phyloP scores from a whole-genome alignment of 2,113 vertebrate genomes.

The Marmota monax region DNA sequence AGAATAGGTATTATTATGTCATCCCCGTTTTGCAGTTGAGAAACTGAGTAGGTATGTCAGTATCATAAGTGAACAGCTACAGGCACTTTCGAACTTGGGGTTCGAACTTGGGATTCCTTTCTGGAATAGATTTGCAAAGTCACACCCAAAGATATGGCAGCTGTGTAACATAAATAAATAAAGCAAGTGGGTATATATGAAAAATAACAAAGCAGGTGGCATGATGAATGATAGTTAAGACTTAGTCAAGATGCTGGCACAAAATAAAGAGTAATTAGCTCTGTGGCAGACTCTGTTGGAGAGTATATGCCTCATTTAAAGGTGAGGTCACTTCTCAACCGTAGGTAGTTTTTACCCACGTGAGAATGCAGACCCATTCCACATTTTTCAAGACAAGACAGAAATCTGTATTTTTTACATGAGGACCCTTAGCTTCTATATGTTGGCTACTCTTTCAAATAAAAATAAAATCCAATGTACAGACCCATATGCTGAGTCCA shows the following conservation, averaged over 20 bases:
- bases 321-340: not conserved
- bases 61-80: not conserved
- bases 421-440: not conserved
- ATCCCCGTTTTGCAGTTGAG: not conserved
- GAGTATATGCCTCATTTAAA: not conserved
- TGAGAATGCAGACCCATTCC: not conserved
- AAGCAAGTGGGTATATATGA: not conserved
- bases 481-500: not conserved
- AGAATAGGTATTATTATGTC: not conserved
- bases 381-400: constrained; percentile 5
- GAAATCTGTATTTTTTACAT: constrained; percentile 1
- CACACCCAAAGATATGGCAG: not conserved
- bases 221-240: not conserved
- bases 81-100: constrained; percentile 12
- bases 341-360: not conserved
- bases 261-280: not conserved
- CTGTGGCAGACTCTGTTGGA: not conserved
- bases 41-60: not conserved
- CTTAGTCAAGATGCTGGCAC: not conserved
- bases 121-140: not conserved
- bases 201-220: constrained; percentile 4
- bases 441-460: not conserved
- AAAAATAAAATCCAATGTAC: not conserved
- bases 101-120: not conserved
- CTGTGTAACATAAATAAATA: not conserved